A percentile compares a stretch with the other conserved stretches of the same genome.
Evolutionary conservation across 2,888 invertebrate genomes (phyloP).

Genomic region (Acleris cristana): DNA sequence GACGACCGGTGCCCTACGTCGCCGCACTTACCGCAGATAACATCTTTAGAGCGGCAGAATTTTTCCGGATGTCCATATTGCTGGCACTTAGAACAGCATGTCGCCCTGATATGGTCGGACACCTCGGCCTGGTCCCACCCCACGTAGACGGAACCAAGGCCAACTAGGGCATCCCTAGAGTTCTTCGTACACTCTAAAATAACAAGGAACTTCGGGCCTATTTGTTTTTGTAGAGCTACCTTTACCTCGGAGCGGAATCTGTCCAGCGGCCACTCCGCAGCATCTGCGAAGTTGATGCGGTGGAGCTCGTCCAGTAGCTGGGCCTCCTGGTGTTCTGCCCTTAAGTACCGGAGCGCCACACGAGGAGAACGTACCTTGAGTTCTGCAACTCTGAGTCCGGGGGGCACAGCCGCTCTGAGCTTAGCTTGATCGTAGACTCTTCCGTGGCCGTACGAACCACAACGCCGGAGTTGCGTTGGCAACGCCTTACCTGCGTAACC

Average conservation of each 20-base stretch:
- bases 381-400: constrained; percentile 1
- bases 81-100: constrained; percentile 49
- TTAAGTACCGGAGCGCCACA: neutral
- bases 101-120: constrained; percentile 31
- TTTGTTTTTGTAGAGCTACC: neutral
- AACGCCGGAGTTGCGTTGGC: constrained; percentile 30
- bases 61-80: constrained; percentile 50
- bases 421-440: constrained; percentile 15
- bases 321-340: neutral
- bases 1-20: constrained; percentile 36
- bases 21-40: constrained; percentile 43
- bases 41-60: constrained; percentile 37
- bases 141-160: constrained; percentile 9
- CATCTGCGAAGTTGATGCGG: constrained; percentile 19
- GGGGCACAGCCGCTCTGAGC: constrained; percentile 14
- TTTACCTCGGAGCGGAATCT: neutral
- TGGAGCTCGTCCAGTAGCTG: constrained; percentile 15
- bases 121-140: constrained; percentile 37
- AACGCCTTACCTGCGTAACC: constrained; percentile 19
- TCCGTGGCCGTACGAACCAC: constrained; percentile 32
- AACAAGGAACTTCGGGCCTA: neutral
- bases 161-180: constrained; percentile 15
- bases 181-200: constrained; percentile 36
- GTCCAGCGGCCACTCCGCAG: constrained; percentile 20
- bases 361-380: constrained; percentile 17